Conservation (phyloP, 2,797 vertebrate genomes). For the Ataeniobius toweri region DNA sequence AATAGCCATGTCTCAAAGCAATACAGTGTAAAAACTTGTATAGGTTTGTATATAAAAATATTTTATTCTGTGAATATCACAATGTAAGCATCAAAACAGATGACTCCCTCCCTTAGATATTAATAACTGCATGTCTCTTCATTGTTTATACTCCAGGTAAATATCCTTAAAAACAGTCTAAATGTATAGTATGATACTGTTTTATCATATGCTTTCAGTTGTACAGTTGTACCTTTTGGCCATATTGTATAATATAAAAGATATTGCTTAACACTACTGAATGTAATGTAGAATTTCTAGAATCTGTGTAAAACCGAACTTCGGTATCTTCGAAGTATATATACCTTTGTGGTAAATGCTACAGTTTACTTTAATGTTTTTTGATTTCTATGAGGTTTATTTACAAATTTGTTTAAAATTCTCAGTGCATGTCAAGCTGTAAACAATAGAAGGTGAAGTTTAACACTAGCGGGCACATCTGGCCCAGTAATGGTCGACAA, state of each 20-base stretch:
- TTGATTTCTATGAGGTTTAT: background rate
- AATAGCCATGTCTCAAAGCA: background rate
- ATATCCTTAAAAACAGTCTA: conserved; percentile 1
- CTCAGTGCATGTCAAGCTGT: background rate
- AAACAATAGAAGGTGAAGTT: background rate
- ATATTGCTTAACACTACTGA: conserved; percentile 31
- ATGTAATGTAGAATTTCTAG: conserved; percentile 4
- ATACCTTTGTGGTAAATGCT: conserved; percentile 22
- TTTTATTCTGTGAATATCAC: conserved; percentile 34
- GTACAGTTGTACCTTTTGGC: conserved; percentile 14
- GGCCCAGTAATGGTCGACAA: background rate
- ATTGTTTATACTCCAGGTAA: background rate
- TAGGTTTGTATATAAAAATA: conserved; percentile 51
- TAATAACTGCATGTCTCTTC: background rate
- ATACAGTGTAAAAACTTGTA: conserved; percentile 31
- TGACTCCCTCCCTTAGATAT: background rate
- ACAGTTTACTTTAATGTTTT: background rate
- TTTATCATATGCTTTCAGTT: background rate
- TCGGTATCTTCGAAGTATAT: background rate
- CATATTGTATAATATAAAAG: conserved; percentile 19
- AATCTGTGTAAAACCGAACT: conserved; percentile 7
- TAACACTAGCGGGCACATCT: background rate
- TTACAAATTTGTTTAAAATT: background rate
- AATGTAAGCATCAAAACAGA: background rate
- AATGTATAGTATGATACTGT: background rate